Evolutionary conservation across 2,888 invertebrate species (phyloP), one percentile per base, ranked within the genome.

Genomic region (Muschampia plurimacula): DNA sequence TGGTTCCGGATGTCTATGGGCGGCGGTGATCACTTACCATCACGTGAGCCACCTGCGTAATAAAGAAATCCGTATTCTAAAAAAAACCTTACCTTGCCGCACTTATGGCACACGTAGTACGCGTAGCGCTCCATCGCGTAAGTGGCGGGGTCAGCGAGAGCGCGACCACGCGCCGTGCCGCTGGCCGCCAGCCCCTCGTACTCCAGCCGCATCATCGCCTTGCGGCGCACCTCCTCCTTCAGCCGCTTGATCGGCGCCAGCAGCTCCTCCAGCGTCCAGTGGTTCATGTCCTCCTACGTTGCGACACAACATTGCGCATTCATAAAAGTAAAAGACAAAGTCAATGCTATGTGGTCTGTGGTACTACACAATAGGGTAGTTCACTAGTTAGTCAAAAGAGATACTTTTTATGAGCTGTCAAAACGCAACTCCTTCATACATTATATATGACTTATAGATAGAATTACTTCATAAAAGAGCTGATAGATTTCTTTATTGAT

Each of bases 111-210:
- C 41, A 99, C 98, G 85, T 99, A 99, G 89, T 99, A 99, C 0
- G 99, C 99, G 87, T 99, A 99, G 81, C 99, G 95, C 83, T 99
- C 99, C 98, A 99, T 98, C 3, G 99, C 99, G 89, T 97, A 98
- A 0, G 96, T 95, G 1, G 97, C 97, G 0, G 99, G 96, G 87
- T 99, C 98, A 72, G 97, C 96, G 65, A 96, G 95, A 0, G 96
- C 96, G 77, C 97, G 97, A 0, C 96, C 95, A 81, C 96, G 96
- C 75, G 97, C 77, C 6, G 80, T 77, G n/a, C 77, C 77, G 52
- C 96, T 96, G 80, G 97, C 96, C 75, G 97, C 96, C 62, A 98
- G 91, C 0, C 99, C 99, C 90, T 99, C 99, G 88, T 99, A 99
- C 89, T 99, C 98, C 63, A 99, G 95, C 70, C 99, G 95, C 98